Evolutionary conservation across 2,888 invertebrate genomes (phyloP).

Genomic region (Heliconius hortense): DNA sequence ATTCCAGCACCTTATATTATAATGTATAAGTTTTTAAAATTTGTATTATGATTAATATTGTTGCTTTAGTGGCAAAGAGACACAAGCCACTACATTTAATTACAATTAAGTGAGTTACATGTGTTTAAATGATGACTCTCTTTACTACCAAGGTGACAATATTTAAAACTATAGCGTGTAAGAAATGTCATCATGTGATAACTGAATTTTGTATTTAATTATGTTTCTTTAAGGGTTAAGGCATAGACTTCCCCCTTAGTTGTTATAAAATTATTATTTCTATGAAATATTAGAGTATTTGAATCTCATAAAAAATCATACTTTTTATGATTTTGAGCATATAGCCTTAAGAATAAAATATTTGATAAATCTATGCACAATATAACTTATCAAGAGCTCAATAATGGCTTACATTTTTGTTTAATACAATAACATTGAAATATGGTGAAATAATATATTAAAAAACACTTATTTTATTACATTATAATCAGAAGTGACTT

Average conservation of each 20-base stretch:
- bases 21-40: not conserved
- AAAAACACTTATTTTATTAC: not conserved
- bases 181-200: conserved; percentile 17
- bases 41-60: not conserved
- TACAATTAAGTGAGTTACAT: not conserved
- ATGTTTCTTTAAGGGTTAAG: conserved; percentile 8
- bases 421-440: not conserved
- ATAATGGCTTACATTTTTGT: not conserved
- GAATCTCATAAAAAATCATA: not conserved
- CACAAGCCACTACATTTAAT: not conserved
- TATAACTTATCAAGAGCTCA: not conserved
- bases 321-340: conserved; percentile 3
- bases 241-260: conserved; percentile 5
- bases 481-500: too few species aligned
- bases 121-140: not conserved
- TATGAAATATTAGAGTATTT: not conserved
- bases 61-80: not conserved
- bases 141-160: not conserved
- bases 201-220: conserved; percentile 19
- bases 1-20: not conserved
- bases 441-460: not conserved
- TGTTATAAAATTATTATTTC: conserved; percentile 10
- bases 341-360: not conserved
- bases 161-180: not conserved
- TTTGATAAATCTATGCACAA: not conserved